Evolutionary conservation across 2,113 vertebrate genomes (phyloP), one percentile per base, ranked within the genome.

Genomic region (Erythrolamprus reginae): DNA sequence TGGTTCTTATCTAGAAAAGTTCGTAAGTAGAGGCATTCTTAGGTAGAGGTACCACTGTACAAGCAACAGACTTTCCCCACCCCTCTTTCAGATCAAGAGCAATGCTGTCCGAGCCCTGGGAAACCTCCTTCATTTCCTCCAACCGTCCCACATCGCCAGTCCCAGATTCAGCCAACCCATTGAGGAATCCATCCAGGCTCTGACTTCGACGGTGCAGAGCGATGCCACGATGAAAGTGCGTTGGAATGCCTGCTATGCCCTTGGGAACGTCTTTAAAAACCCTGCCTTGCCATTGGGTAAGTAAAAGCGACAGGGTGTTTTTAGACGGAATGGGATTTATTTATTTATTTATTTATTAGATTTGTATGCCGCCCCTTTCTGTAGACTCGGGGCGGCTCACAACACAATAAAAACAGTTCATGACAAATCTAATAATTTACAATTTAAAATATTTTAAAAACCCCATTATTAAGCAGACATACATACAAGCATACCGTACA

Each of bases 141-240:
- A 98, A 10, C 96, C 97, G 0, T 96, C 93, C 89, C 99, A 99
- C 90, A 91, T 99, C 92, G 95, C 95, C 38, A 98, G 98, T 24
- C 97, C 98, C 24, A 97, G 95, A 12, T 99, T 99, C 86, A 96
- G 95, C 88, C 97, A 97, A 33, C 98, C 98, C 3, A 96, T 99
- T 0, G 97, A 99, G 90, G 98, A 98, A 2, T 97, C 98, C 0
- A 96, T 99, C 50, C 97, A 97, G 92, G 98, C 98, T 56, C 97
- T 99, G 7, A 97, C 99, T 28, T 97, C 98, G 47, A 98, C 98
- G 0, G 97, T 99, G 52, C 96, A 97, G 84, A 98, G 97, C 0
- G 99, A 99, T 28, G 98, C 98, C 92, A 98, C 98, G 0, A 99
- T 99, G 99, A 99, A 99, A 94, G 99, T 99, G 90, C 96, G 99